phyloP scores from a whole-genome alignment of 2,888 invertebrate genomes.

The Stictocephala bisonia region DNA sequence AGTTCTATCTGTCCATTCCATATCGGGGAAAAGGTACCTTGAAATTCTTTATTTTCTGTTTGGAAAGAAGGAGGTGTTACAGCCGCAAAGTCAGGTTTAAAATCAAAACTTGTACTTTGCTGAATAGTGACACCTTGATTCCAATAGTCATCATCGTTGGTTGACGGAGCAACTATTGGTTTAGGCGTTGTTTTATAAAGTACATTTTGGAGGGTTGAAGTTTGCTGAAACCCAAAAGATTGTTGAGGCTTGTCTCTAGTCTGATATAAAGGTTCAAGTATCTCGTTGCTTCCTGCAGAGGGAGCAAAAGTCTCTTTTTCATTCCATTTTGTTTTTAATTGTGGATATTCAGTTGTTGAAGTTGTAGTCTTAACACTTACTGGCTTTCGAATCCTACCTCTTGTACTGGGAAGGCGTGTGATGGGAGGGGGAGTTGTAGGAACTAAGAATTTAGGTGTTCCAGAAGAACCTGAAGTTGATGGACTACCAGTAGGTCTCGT shows the following conservation, averaged over 20 bases:
- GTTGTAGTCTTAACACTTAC: constrained; percentile 62
- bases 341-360: constrained; percentile 51
- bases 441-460: constrained; percentile 53
- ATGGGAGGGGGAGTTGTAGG: constrained; percentile 52
- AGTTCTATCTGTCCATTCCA: constrained; percentile 40
- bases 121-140: constrained; percentile 58
- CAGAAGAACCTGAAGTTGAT: constrained; percentile 45
- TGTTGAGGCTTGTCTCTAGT: constrained; percentile 15
- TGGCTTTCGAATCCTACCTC: constrained; percentile 60
- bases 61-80: constrained; percentile 45
- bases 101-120: constrained; percentile 57
- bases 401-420: constrained; percentile 51
- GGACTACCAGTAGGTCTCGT: constrained; percentile 43
- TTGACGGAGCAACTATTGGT: constrained; percentile 18
- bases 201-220: not conserved
- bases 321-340: constrained; percentile 34
- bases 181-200: constrained; percentile 7
- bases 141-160: constrained; percentile 57
- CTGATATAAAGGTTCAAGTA: constrained; percentile 43
- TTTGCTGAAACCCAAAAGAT: constrained; percentile 10
- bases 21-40: constrained; percentile 33
- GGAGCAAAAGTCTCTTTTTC: constrained; percentile 51
- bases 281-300: constrained; percentile 54
- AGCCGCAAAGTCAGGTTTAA: constrained; percentile 50
- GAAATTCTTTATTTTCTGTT: not conserved